phyloP scores from a whole-genome alignment of 2,888 invertebrate genomes.

The Nephrotoma appendiculata region DNA sequence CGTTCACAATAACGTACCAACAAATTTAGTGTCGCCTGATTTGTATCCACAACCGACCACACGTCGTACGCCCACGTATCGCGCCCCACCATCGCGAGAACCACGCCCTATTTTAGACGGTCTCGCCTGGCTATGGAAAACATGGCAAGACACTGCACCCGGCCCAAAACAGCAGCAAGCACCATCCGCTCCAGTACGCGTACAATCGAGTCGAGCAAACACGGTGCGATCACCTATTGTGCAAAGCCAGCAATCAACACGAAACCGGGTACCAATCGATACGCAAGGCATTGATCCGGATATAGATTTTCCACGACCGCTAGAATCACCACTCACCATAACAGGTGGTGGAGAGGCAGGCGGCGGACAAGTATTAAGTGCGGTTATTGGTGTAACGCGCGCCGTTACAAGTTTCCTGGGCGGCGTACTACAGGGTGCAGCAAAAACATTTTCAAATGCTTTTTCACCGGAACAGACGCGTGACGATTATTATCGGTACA shows the following conservation, averaged over 20 bases:
- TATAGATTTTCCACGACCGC: background rate
- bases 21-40: conserved; percentile 16
- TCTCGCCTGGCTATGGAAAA: conserved; percentile 42
- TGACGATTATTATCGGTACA: conserved; percentile 36
- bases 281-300: conserved; percentile 1
- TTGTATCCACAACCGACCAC: conserved; percentile 11
- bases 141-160: conserved; percentile 40
- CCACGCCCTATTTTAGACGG: conserved; percentile 39
- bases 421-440: conserved; percentile 60
- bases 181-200: conserved; percentile 31
- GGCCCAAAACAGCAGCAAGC: conserved; percentile 20
- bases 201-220: conserved; percentile 35
- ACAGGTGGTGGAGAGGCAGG: background rate
- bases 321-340: conserved; percentile 30
- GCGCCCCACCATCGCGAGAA: conserved; percentile 31
- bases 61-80: conserved; percentile 20
- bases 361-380: conserved; percentile 38
- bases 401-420: conserved; percentile 66
- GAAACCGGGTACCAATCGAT: background rate
- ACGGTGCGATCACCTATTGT: conserved; percentile 18
- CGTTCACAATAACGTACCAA: conserved; percentile 31
- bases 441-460: conserved; percentile 52
- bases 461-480: conserved; percentile 41
- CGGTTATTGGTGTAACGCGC: conserved; percentile 61
- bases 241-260: conserved; percentile 19